Evolutionary conservation across 1,140 invertebrate genomes (phyloP).

Genomic region (Calephelis nemesis): DNA sequence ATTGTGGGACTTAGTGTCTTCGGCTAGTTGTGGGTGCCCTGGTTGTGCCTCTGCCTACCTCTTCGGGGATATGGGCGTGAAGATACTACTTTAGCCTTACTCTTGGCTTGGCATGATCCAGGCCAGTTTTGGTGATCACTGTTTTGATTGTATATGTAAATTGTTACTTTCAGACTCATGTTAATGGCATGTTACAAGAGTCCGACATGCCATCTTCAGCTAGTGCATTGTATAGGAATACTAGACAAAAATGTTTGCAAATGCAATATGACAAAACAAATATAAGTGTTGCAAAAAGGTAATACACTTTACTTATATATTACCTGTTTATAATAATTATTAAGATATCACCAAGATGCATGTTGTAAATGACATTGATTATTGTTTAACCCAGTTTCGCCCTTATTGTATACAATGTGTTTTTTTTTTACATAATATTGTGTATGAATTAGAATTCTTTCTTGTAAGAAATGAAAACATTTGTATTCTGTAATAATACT

Average conservation of each 20-base stretch:
- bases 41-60: too few species aligned
- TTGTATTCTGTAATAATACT: too few species aligned
- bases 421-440: too few species aligned
- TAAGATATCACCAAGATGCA: background rate
- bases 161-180: constrained; percentile 58
- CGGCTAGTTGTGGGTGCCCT: too few species aligned
- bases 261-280: constrained; percentile 73
- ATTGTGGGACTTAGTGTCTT: too few species aligned
- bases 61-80: too few species aligned
- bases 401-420: too few species aligned
- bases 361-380: background rate
- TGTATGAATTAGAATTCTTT: too few species aligned
- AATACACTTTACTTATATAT: constrained; percentile 22
- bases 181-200: constrained; percentile 69
- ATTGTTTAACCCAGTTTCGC: too few species aligned
- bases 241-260: constrained; percentile 58
- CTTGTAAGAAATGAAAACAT: too few species aligned
- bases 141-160: constrained; percentile 17
- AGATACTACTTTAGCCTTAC: too few species aligned
- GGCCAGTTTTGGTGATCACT: constrained; percentile 2
- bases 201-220: constrained; percentile 74
- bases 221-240: constrained; percentile 63
- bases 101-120: too few species aligned
- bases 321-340: background rate
- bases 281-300: constrained; percentile 72